phyloP scores from a whole-genome alignment of 2,888 invertebrate species.

The Lathronympha strigana region DNA sequence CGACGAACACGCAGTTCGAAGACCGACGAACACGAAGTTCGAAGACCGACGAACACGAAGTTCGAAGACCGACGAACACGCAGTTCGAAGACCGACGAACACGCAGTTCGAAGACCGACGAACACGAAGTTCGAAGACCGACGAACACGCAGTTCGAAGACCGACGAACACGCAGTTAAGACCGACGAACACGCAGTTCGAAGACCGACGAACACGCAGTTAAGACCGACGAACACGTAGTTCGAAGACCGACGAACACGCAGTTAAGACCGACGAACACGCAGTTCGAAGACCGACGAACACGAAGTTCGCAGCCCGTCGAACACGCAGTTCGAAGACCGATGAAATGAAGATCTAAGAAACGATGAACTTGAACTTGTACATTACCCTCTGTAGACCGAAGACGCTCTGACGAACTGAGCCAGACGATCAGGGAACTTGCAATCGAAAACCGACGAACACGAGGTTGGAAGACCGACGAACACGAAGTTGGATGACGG shows the following conservation, averaged over 20 bases:
- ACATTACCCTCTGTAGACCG: no score
- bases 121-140: conserved; percentile 3
- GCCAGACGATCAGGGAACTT: no score
- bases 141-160: conserved; percentile 11
- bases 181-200: conserved; percentile 10
- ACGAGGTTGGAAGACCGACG: neutral
- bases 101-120: conserved; percentile 7
- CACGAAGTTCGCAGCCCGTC: neutral
- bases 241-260: conserved; percentile 26
- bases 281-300: conserved; percentile 10
- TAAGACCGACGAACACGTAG: conserved; percentile 17
- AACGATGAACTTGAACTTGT: no score
- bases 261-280: conserved; percentile 13
- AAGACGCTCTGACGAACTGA: no score
- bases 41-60: conserved; percentile 10
- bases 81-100: conserved; percentile 10
- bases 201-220: conserved; percentile 9
- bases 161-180: neutral
- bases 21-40: conserved; percentile 3
- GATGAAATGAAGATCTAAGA: no score
- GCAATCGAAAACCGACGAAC: no score
- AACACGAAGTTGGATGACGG: neutral
- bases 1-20: conserved; percentile 6
- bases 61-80: neutral
- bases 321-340: neutral